Base-by-base conservation (phyloP, 1,140 invertebrate species). In the Adelges cooleyi region DNA sequence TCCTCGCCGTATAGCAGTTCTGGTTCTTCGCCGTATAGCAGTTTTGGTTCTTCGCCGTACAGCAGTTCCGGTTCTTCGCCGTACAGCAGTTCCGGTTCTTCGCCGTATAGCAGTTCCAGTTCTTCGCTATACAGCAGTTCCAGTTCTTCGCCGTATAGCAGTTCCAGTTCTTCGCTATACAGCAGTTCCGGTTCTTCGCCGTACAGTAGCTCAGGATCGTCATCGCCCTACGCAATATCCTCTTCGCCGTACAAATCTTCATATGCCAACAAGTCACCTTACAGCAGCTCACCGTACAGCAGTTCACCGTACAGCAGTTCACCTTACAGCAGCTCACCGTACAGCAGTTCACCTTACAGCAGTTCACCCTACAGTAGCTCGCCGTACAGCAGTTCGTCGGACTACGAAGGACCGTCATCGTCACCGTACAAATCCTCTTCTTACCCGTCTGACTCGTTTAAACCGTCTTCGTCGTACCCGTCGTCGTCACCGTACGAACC, bases 401-500 rank as follows among this genome's bases (percentile, higher is more conserved):
- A n/a, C 0, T 53, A 53, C 15, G 51, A 56, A 40, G 52, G 10
- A 11, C 23, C 29, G 13, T 38, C 51, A 13, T n/a, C n/a, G n/a
- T n/a, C 13, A 4, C 9, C 54, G 6, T 59, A 59, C 42, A 59
- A 59, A 13, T 59, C 54, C 6, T 23, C 54, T 1, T 3, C 42
- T 5, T 62, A 62, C 29, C 44, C 54, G 5, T 62, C 56, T 1
- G 56, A 42, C 18, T 62, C 56, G 9, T 62, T 62, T 25, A 62
- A 46, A 46, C 56, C 56, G 10, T 1, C 13, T 62, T 59, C 54
- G 1, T 48, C 56, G 1, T 62, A 62, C 2, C 18, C 56, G 5
- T 3, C 42, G 29, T 46, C 18, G 40, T 62, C 56, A 22, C 56
- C 27, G 5, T 62, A 33, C 29, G 11, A 11, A 6, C 5, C 40